phyloP scores from a whole-genome alignment of 2,113 vertebrate genomes.

The Chauna torquata region DNA sequence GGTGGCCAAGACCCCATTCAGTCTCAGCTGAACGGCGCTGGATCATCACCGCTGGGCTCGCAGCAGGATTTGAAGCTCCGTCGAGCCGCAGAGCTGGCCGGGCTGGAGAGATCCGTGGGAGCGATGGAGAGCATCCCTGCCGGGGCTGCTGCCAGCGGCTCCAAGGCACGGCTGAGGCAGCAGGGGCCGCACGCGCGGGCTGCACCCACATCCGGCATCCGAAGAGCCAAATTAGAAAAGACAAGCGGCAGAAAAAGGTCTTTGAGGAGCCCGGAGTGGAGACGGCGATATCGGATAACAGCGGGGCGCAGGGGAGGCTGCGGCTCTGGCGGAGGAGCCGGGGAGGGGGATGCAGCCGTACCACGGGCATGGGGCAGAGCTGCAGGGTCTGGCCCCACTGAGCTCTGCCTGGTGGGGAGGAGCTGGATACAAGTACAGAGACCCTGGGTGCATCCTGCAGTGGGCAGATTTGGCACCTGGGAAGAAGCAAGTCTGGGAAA shows the following conservation, averaged over 20 bases:
- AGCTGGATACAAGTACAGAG: background rate
- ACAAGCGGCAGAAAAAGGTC: background rate
- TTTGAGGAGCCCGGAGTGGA: background rate
- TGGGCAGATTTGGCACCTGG: rapidly evolving
- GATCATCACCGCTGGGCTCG: rapidly evolving
- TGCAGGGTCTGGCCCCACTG: background rate
- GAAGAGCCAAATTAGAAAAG: background rate
- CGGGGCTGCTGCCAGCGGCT: rapidly evolving
- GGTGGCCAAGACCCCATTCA: background rate
- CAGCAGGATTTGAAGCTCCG: background rate
- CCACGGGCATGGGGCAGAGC: background rate
- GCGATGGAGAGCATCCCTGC: background rate
- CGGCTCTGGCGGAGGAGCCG: background rate
- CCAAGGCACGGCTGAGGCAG: background rate
- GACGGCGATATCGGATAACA: background rate
- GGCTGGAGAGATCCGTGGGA: too few relatives aligned
- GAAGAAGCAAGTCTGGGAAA: background rate
- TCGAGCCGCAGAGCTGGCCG: background rate
- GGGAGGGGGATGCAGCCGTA: background rate
- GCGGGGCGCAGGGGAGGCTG: background rate
- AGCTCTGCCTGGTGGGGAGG: background rate
- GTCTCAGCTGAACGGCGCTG: background rate
- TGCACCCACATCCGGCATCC: background rate
- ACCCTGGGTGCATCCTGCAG: rapidly evolving
- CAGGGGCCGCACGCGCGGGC: background rate